These are phyloP conservation scores for Sarcophaga caerulescens DNA, from an alignment of 2,888 invertebrate genomes.

Conservation along the genomic window DNA sequence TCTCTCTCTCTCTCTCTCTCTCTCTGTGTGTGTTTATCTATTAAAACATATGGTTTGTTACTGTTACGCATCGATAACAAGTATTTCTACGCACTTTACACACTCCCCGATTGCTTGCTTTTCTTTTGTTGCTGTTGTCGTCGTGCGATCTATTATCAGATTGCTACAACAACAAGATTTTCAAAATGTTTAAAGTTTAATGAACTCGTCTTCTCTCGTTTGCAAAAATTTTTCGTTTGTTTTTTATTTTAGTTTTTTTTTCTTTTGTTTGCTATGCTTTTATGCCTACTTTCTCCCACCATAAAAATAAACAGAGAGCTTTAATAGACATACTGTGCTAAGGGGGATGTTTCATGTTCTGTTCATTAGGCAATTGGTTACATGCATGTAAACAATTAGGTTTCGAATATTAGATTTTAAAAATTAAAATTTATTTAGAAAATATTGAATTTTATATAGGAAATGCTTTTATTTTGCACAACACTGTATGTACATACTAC, in stretches of 20 bases:
- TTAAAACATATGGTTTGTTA: neutral
- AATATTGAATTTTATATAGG: no score
- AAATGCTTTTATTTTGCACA: no score
- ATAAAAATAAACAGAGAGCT: neutral
- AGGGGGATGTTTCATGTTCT: neutral
- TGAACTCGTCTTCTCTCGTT: constrained; percentile 43
- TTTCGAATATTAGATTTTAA: no score
- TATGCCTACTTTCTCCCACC: constrained; percentile 16
- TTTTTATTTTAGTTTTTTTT: neutral
- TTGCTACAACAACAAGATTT: neutral
- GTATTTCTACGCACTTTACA: neutral
- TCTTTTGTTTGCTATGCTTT: neutral
- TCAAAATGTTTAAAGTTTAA: constrained; percentile 36
- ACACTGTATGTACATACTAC: no score
- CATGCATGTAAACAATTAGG: neutral
- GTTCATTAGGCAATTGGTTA: neutral
- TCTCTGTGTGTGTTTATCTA: neutral
- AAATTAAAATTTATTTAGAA: no score
- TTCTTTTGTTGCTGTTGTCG: neutral
- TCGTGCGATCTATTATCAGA: neutral
- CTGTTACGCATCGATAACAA: constrained; percentile 1
- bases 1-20: neutral
- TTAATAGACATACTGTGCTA: neutral
- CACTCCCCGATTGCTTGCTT: neutral
- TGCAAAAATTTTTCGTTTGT: neutral